Base-by-base conservation (phyloP, 2,113 vertebrate species). In the Elephantulus edwardii region DNA sequence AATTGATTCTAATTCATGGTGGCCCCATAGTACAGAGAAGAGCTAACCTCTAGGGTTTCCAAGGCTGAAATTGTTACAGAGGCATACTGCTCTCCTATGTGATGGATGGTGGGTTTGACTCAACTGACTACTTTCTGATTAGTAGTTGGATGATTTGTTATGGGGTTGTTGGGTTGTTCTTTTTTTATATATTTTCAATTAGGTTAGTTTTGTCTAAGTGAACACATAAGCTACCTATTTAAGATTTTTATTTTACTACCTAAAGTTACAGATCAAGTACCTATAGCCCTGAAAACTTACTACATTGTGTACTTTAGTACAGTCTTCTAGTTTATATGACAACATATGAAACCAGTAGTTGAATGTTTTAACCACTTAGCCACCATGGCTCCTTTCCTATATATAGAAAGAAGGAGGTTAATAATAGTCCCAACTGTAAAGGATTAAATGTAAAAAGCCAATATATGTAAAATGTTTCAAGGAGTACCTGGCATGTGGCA, bases 231-330 rank as follows among this genome's bases (percentile, higher is more conserved):
- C 14, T 50, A 79, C 24, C 26, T 91, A 62, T 9, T 62, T n/a
- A 62, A 54, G 19, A 79, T 33, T 70, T 89, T 89, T 74, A 84
- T 50, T 48, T 92, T 66, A 86, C 71, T 54, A 7, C 80, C 60
- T 91, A 62, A 82, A 87, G 56, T 87, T 72, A 14, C 40, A 92
- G 80, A 88, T 88, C 78, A 95, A 86, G 71, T 94, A 90, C 77
- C 91, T 90, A 82, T 71, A 91, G 77, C 19, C n/a, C 28, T 46
- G 28, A 7, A 91, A 91, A 62, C 20, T 90, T 54, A 70, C 83
- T 89, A 82, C n/a, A 75, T 38, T 91, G 66, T 88, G 28, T 86
- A 60, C 60, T 91, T 66, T 80, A 60, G 26, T 68, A 71, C 42
- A 68, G n/a, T 48, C 38, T 64, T 93, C 85, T 77, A 74, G 83